phyloP scores from a whole-genome alignment of 2,113 vertebrate species.

The Physeter macrocephalus region DNA sequence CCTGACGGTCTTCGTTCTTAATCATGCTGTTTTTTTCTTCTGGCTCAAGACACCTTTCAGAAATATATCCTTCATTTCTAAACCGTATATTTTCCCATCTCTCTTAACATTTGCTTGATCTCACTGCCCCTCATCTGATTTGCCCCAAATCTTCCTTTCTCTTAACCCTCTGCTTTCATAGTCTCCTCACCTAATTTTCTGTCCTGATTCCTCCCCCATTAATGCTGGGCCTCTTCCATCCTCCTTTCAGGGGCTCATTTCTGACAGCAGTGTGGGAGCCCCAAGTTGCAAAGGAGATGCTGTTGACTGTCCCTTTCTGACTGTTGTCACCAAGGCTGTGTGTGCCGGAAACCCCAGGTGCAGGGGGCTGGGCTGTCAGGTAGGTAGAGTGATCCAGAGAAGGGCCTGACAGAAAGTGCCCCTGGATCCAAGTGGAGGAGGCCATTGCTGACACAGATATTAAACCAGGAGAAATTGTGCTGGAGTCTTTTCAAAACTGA shows the following conservation, averaged over 20 bases:
- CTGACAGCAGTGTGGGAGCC: background rate
- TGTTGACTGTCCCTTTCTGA: background rate
- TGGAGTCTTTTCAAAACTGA: background rate
- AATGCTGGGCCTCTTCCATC: background rate
- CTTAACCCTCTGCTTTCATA: background rate
- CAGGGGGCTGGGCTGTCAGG: background rate
- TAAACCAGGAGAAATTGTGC: background rate
- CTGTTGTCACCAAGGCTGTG: background rate
- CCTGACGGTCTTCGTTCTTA: background rate
- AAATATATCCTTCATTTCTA: background rate
- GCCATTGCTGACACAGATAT: background rate
- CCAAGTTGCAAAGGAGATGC: background rate
- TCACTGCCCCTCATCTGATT: background rate
- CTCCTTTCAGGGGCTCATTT: background rate
- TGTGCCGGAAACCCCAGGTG: constrained; percentile 38
- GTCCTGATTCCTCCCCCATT: background rate
- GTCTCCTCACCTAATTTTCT: background rate
- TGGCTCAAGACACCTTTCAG: background rate
- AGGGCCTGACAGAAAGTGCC: background rate
- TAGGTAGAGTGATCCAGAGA: background rate
- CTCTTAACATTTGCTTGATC: background rate
- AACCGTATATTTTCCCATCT: background rate
- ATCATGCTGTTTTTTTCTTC: too few relatives aligned
- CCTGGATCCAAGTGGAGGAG: background rate
- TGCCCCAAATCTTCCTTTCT: background rate